phyloP scores from a whole-genome alignment of 2,797 vertebrate genomes.

The Cynopterus sphinx region DNA sequence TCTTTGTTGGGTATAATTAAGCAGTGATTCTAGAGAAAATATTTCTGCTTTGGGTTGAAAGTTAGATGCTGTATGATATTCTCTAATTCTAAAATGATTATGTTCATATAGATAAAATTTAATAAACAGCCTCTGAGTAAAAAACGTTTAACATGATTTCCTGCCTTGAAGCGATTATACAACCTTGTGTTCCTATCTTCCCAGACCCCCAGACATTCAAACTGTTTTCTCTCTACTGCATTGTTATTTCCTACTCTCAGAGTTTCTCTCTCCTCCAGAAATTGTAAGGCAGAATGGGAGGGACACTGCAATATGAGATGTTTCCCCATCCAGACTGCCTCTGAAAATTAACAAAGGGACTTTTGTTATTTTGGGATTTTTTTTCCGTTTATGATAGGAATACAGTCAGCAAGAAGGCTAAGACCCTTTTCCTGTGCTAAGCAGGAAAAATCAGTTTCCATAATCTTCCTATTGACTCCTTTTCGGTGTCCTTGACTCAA shows the following conservation, averaged over 20 bases:
- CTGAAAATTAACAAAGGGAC: neutral
- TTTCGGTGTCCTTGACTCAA: neutral
- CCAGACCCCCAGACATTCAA: neutral
- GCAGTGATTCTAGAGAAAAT: neutral
- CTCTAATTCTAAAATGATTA: constrained; percentile 42
- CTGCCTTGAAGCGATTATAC: neutral
- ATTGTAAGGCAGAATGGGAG: neutral
- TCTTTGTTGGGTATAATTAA: neutral
- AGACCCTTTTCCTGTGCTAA: neutral
- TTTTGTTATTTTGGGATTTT: neutral
- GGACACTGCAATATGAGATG: too few relatives aligned
- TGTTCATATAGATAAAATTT: neutral
- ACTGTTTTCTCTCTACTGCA: neutral
- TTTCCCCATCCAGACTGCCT: neutral
- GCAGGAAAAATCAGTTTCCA: neutral
- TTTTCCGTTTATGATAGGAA: neutral
- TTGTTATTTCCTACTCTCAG: neutral
- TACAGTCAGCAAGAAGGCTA: neutral
- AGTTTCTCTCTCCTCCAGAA: neutral
- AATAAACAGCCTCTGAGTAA: constrained; percentile 21
- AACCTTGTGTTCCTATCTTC: neutral
- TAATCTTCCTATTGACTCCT: neutral
- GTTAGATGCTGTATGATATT: neutral
- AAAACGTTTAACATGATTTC: neutral
- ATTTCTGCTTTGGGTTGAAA: constrained; percentile 37